Conservation (phyloP, 2,797 vertebrate genomes). For the Lateolabrax maculatus region DNA sequence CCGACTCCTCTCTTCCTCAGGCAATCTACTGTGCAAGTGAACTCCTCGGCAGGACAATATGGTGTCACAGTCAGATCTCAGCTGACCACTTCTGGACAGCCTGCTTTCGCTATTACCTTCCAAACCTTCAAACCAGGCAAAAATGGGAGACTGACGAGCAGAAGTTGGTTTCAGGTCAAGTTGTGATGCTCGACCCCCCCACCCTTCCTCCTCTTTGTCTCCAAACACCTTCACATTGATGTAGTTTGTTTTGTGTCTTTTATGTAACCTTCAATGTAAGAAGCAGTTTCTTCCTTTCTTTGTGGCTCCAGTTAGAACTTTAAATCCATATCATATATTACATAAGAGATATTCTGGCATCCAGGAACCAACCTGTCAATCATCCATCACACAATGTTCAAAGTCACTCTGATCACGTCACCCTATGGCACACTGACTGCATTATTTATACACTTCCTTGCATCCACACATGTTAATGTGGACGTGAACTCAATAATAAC, state of each 20-base stretch:
- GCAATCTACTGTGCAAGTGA: neutral
- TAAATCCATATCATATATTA: too few species aligned
- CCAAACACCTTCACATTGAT: too few species aligned
- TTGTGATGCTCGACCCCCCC: too few species aligned
- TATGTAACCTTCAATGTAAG: too few species aligned
- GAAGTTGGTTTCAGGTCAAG: too few species aligned
- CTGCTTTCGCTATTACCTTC: neutral
- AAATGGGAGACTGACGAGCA: too few species aligned
- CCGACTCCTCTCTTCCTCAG: neutral
- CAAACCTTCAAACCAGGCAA: neutral
- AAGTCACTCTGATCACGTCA: neutral
- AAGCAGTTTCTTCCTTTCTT: too few species aligned
- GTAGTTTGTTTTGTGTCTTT: neutral
- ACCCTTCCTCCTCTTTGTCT: too few species aligned
- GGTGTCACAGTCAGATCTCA: neutral
- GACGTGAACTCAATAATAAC: neutral
- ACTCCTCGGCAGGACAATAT: neutral
- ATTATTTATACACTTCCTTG: neutral
- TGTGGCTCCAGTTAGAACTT: too few species aligned
- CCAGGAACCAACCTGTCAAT: neutral
- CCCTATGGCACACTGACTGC: neutral
- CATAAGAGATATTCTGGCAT: neutral
- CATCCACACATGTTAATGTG: neutral
- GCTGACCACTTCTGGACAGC: neutral
- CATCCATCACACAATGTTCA: neutral